phyloP scores from a whole-genome alignment of 2,888 invertebrate species.

The Cheilosia variabilis region DNA sequence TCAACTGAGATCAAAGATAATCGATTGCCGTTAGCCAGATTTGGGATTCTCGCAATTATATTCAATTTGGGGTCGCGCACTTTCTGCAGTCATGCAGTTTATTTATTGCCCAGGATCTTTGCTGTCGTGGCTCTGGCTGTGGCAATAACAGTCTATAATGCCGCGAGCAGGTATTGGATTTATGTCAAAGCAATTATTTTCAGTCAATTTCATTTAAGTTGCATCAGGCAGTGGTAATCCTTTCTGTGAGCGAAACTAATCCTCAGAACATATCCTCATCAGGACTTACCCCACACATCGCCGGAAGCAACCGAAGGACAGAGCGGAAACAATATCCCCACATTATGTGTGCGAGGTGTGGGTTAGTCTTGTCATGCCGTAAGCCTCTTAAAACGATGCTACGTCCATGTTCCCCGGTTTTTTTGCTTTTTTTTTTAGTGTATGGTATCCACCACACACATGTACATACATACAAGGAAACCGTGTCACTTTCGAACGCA shows the following conservation, averaged over 20 bases:
- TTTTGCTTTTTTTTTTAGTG: background rate
- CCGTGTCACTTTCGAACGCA: constrained; percentile 24
- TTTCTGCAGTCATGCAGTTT: background rate
- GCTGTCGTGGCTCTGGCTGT: constrained; percentile 5
- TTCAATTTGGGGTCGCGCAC: constrained; percentile 4
- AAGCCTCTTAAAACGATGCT: constrained; percentile 63
- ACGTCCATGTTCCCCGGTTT: constrained; percentile 13
- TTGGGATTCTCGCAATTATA: constrained; percentile 11
- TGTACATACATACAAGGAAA: constrained; percentile 18
- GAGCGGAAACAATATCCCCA: constrained; percentile 25
- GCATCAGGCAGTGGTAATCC: constrained; percentile 52
- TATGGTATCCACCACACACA: background rate
- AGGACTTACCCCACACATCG: constrained; percentile 15
- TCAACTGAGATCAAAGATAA: constrained; percentile 55
- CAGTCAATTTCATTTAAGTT: constrained; percentile 60
- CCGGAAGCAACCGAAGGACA: constrained; percentile 20
- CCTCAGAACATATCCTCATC: constrained; percentile 52
- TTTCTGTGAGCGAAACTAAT: constrained; percentile 58
- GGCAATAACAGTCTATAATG: constrained; percentile 16
- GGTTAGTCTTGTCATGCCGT: constrained; percentile 54
- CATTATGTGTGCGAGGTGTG: constrained; percentile 6
- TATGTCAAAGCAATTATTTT: constrained; percentile 72
- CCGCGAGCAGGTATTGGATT: constrained; percentile 57
- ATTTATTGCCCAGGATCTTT: background rate
- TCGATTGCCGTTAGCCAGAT: constrained; percentile 29